phyloP scores from a whole-genome alignment of 2,113 vertebrate species.

The Fulica atra region DNA sequence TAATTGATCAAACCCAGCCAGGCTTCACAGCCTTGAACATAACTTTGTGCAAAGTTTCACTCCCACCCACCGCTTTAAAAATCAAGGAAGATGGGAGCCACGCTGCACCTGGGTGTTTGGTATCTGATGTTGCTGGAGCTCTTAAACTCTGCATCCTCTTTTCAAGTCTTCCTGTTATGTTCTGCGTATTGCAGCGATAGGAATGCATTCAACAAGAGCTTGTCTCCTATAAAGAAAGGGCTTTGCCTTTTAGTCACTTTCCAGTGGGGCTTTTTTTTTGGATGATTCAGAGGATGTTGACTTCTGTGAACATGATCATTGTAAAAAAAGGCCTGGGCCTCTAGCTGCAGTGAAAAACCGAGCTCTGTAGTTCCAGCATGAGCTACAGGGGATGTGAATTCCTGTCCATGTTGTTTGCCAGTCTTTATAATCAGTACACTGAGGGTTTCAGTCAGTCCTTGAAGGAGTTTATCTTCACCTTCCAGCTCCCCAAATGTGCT shows the following conservation, averaged over 20 bases:
- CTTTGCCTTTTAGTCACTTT: not conserved
- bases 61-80: not conserved
- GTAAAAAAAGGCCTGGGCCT: not conserved
- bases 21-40: not conserved
- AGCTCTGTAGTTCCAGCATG: not conserved
- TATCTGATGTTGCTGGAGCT: not conserved
- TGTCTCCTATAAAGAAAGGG: not conserved
- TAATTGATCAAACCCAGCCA: not conserved
- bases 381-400: not conserved
- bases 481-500: not conserved
- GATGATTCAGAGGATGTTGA: not conserved
- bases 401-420: not conserved
- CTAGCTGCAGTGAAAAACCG: not conserved
- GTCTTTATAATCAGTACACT: not conserved
- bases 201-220: not conserved
- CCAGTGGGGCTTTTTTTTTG: not conserved
- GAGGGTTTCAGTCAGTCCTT: not conserved
- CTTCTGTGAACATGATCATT: not conserved
- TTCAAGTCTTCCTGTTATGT: not conserved
- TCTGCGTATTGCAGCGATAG: not conserved
- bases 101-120: not conserved
- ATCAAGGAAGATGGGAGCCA: not conserved
- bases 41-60: not conserved
- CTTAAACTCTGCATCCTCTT: not conserved
- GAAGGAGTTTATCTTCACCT: not conserved